These are phyloP conservation scores for Cyclophora punctaria DNA, from an alignment of 2,888 invertebrate species.

Conservation along the genomic window DNA sequence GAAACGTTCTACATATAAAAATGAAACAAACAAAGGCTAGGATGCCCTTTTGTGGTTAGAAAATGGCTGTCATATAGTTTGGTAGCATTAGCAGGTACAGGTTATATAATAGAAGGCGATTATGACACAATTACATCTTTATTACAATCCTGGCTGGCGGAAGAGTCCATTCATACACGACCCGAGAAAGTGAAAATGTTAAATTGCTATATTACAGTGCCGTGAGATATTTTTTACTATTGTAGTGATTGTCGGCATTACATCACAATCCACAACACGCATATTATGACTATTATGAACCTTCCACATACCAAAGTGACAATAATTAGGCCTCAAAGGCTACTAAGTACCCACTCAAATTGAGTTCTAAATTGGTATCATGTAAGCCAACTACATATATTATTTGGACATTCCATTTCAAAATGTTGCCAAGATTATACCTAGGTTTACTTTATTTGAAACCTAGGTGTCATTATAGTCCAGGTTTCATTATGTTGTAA, in stretches of 20 bases:
- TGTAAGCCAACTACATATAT: too few relatives aligned
- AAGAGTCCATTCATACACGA: conserved; percentile 36
- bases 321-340: too few relatives aligned
- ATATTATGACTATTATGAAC: not conserved
- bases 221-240: conserved; percentile 56
- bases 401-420: too few relatives aligned
- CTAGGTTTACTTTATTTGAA: too few relatives aligned
- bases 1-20: conserved; percentile 5
- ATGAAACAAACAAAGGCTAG: conserved; percentile 11
- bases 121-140: conserved; percentile 22
- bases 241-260: conserved; percentile 35
- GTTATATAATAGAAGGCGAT: conserved; percentile 10
- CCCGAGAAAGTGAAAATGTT: conserved; percentile 56
- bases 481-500: too few relatives aligned
- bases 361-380: too few relatives aligned
- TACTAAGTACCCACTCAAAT: too few relatives aligned
- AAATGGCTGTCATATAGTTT: too few relatives aligned
- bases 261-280: conserved; percentile 29
- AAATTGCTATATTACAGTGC: conserved; percentile 47
- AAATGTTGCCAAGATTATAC: too few relatives aligned
- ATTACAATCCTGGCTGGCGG: conserved; percentile 31
- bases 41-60: conserved; percentile 8
- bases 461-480: too few relatives aligned
- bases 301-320: too few relatives aligned
- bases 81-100: too few relatives aligned